Conservation (phyloP, 2,113 vertebrate genomes). For the Neolamprologus kungweensis region DNA sequence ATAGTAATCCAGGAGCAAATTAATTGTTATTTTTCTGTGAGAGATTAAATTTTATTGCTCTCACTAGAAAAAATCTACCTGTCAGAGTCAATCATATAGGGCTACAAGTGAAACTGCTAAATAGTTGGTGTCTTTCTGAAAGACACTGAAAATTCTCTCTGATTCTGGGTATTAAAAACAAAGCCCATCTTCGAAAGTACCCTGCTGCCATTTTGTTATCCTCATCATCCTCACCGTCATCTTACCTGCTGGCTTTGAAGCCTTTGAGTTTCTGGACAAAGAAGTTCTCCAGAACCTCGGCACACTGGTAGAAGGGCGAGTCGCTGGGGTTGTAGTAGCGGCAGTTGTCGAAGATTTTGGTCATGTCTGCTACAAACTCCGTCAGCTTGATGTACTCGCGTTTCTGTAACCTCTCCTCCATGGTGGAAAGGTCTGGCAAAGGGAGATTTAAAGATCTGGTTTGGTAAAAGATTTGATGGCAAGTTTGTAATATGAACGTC, state of each 20-base stretch:
- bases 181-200: background rate
- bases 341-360: constrained; percentile 99
- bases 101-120: background rate
- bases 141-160: background rate
- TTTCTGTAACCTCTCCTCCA: constrained; percentile 93
- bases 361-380: constrained; percentile 99
- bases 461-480: background rate
- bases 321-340: constrained; percentile 99
- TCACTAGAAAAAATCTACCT: background rate
- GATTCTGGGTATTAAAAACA: background rate
- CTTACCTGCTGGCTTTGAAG: constrained; percentile 99
- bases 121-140: background rate
- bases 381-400: constrained; percentile 95
- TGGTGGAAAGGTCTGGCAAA: constrained; percentile 88
- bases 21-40: background rate
- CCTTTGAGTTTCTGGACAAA: constrained; percentile 99
- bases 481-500: background rate
- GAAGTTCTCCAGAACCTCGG: constrained; percentile 96
- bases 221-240: background rate
- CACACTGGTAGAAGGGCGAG: constrained; percentile 97
- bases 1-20: background rate
- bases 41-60: background rate
- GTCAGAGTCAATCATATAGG: background rate
- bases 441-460: background rate
- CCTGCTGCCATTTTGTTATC: background rate